phyloP scores from a whole-genome alignment of 2,797 vertebrate species.

The Pipistrellus nathusii region DNA sequence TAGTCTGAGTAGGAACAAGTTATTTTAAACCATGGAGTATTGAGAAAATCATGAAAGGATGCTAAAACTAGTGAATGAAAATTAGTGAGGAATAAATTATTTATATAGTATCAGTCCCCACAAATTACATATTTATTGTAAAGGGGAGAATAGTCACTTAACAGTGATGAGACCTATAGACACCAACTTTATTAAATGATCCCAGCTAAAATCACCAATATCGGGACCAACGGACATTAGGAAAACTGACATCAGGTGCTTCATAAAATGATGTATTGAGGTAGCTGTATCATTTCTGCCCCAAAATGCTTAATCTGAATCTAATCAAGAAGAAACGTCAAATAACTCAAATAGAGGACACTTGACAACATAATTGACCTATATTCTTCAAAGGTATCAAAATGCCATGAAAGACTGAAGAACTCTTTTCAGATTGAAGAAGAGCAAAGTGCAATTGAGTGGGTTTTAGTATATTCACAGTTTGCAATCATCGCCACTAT shows the following conservation, averaged over 20 bases:
- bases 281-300: background rate
- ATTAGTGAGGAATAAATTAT: background rate
- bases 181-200: background rate
- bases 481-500: too few relatives aligned
- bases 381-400: background rate
- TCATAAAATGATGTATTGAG: background rate
- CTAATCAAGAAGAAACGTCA: background rate
- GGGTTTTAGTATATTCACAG: background rate
- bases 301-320: background rate
- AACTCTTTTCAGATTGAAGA: background rate
- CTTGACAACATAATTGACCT: background rate
- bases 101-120: background rate
- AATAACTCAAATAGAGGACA: background rate
- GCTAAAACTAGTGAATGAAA: background rate
- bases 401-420: background rate
- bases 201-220: background rate
- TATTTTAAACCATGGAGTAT: background rate
- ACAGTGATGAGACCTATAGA: background rate
- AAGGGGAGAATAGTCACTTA: background rate
- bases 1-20: constrained; percentile 29
- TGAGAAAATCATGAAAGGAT: background rate
- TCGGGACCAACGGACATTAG: background rate
- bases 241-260: background rate
- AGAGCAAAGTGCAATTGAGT: background rate
- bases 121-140: background rate